Evolutionary conservation across 2,888 invertebrate species (phyloP), one percentile per base, ranked within the genome.

Genomic region (Diaphora mendica): DNA sequence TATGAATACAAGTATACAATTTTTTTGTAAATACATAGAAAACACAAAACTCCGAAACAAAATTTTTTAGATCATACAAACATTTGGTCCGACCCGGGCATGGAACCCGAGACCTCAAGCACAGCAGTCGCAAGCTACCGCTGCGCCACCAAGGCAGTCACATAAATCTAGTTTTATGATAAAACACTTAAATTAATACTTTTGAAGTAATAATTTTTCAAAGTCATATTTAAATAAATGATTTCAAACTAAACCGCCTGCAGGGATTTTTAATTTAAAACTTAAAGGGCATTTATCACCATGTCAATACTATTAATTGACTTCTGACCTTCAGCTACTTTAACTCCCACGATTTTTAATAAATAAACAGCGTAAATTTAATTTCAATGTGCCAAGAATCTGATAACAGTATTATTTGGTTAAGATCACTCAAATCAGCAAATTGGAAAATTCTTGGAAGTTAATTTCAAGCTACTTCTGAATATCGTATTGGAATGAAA

Each of bases 211-310:
- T 23, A 23, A 17, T 23, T 51, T 4, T 23, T 55, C 55, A 13
- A 59, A 26, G 26, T 7, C 30, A 17, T 62, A 59, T 13, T 59
- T 42, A 7, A n/a, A 42, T 66, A 42, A 26, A 42, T 15, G 42
- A 42, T 35, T 23, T 39, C 26, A 13, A 30, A 66, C n/a, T 66
- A 15, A 44, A 62, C 17, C 44, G n/a, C 23, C 23, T 13, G n/a
- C n/a, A 17, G 17, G 17, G 62, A 30, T 5, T 44, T 39, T 62
- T 72, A 78, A 78, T 83, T 75, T 76, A 72, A 30, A 82, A 73
- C 72, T 51, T 72, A 77, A 82, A 81, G 68, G 79, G 1, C 67
- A 77, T 83, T 83, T 76, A 85, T 85, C 81, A 83, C 69, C 51
- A 51, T 17, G 17, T 35, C n/a, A 80, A 77, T 78, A 77, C 42